phyloP scores from a whole-genome alignment of 2,797 vertebrate genomes.

The Tadarida brasiliensis region DNA sequence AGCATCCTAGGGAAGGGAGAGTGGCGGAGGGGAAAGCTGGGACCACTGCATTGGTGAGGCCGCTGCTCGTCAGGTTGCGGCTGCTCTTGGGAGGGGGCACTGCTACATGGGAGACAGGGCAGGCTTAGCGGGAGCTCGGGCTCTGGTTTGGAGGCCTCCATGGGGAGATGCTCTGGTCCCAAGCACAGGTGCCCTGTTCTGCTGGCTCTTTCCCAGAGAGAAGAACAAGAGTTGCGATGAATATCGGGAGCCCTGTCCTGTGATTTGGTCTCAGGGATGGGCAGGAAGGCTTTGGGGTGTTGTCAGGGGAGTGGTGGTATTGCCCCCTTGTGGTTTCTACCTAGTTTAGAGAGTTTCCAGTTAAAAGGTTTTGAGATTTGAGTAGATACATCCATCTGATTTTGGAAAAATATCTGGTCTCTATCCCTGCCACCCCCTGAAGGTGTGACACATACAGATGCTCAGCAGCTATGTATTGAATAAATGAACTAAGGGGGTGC shows the following conservation, averaged over 20 bases:
- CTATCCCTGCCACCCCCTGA: background rate
- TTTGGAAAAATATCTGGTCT: slow-evolving; percentile 6
- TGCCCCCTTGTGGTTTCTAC: background rate
- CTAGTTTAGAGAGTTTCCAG: slow-evolving; percentile 29
- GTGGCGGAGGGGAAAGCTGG: background rate
- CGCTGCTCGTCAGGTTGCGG: background rate
- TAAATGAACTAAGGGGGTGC: background rate
- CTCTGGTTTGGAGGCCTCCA: background rate
- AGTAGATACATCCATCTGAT: background rate
- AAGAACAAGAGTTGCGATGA: background rate
- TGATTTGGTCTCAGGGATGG: background rate
- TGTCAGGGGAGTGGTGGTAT: no score
- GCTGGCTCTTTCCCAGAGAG: background rate
- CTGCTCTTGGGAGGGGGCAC: background rate
- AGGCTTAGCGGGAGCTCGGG: background rate
- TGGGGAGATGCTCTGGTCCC: background rate
- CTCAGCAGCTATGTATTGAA: background rate
- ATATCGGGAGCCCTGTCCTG: background rate
- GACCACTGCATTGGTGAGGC: background rate
- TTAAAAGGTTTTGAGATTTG: background rate
- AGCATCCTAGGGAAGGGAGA: background rate
- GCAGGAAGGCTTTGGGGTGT: background rate
- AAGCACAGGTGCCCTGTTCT: background rate
- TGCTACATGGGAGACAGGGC: background rate
- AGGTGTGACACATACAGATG: background rate